Evolutionary conservation across 1,140 invertebrate genomes (phyloP).

Genomic region (Euura saliciscinereae): DNA sequence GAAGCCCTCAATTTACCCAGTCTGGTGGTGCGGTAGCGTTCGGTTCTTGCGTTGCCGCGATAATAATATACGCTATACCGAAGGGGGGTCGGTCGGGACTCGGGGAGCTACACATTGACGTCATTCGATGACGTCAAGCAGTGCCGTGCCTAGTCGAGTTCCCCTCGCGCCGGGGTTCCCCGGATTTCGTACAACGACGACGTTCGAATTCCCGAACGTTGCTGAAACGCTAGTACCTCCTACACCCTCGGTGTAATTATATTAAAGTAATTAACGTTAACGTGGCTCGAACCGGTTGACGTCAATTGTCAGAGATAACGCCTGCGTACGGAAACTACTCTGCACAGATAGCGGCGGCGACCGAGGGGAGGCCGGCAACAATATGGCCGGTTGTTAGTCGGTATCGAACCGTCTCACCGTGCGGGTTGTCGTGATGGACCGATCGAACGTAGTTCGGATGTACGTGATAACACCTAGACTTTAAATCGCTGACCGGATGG

Average conservation of each 20-base stretch:
- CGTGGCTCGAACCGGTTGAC: constrained; percentile 35
- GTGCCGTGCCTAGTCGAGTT: constrained; percentile 29
- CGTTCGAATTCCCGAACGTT: no score
- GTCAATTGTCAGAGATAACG: constrained; percentile 51
- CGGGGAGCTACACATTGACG: constrained; percentile 36
- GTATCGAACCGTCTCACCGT: constrained; percentile 46
- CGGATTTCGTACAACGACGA: no score
- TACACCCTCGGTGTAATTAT: constrained; percentile 11
- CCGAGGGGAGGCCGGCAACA: constrained; percentile 37
- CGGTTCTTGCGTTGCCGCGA: constrained; percentile 1
- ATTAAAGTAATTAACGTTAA: constrained; percentile 12
- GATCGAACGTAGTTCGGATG: not conserved
- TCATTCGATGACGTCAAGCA: constrained; percentile 50
- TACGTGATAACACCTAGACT: not conserved
- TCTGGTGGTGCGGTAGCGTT: not conserved
- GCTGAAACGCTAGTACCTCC: constrained; percentile 20
- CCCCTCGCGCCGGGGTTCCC: not conserved
- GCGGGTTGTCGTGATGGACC: constrained; percentile 14
- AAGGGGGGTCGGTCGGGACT: not conserved
- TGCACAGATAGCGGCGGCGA: constrained; percentile 9
- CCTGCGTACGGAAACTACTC: constrained; percentile 22
- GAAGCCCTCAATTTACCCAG: not conserved
- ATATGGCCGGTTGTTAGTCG: constrained; percentile 49
- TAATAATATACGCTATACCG: not conserved
- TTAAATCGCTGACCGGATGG: not conserved